Base-by-base conservation (phyloP, 1,140 invertebrate species). In the Zaprionus taronus region DNA sequence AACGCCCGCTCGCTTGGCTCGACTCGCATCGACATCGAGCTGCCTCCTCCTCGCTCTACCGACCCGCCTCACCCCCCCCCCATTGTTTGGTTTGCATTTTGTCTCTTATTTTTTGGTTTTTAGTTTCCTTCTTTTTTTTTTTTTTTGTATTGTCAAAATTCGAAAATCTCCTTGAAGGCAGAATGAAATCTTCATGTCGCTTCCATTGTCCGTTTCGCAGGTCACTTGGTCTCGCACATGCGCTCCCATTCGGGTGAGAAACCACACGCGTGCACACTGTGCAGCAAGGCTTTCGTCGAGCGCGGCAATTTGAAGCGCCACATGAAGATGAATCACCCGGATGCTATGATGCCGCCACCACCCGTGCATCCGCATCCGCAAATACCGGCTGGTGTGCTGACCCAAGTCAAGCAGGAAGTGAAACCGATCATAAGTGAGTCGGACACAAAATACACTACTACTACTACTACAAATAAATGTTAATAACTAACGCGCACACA, bases 201-300 rank as follows among this genome's bases (percentile, higher is more conserved):
- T 89, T 89, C 85, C 85, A 84, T 89, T 89, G 84, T 89, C 81
- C 85, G 81, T 84, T 89, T 81, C 84, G 34, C 80, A 94, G 94
- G 94, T 47, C 98, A 99, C 93, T 94, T 99, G 66, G 96, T 97
- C 63, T 96, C 97, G 1, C 98, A 99, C 92, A 94, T 97, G 80
- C 95, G 97, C 64, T 98, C 97, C 26, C 98, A 99, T 92, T 97
- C 96, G 17, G 97, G 97, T 47, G 97, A 98, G 89, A 94, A 96
- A 72, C 97, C 97, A 49, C 97, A 97, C 91, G 95, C 95, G 28
- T 97, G 96, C 87, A 94, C 95, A 2, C 94, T 96, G 79, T 96
- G 96, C 87, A 95, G 95, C 72, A 97, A 97, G 93, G 96, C 96
- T 5, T 97, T 97, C 92, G 95, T 96, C 44, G 96, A 96, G 83